Base-by-base conservation (phyloP, 2,888 invertebrate genomes). In the Miltochrista miniata region DNA sequence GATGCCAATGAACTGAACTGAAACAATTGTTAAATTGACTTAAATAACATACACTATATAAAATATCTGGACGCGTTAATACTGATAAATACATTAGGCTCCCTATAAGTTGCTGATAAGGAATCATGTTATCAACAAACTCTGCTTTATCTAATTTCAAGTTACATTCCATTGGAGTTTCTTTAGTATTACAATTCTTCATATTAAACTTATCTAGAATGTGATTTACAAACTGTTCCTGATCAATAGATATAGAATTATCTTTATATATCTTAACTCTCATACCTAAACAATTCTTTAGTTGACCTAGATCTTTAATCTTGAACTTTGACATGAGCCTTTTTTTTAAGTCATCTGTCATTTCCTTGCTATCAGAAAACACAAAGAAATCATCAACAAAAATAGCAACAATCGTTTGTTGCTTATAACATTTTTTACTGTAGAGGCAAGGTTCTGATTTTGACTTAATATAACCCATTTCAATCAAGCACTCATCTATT, bases 1-100 rank as follows among this genome's bases (percentile, higher is more conserved):
- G 52, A 1, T 37, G 34, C 51, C 55, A 68, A 41, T 65, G 61
- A 0, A 11, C n/a, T 8, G 56, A 10, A 34, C 2, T 45, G 40
- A 59, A 47, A 55, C 52, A 61, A 10, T 56, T 64, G 43, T 69
- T 67, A 38, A 62, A 71, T 24, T 67, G 61, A 42, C 66, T 64
- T 2, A 68, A 7, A 35, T 40, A 64, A 48, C 58, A 54, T 1
- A 64, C 49, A 47, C 43, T 14, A 38, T 45, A 71, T 18, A 49
- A 3, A 11, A 68, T 67, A 46, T 68, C 65, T n/a, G 64, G 66
- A 29, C 64, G 31, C 0, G 61, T 65, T 7, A 39, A 11, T 3
- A 39, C 7, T 1, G 40, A 29, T 3, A 40, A 13, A 30, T 40
- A 40, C 24, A 67, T n/a, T 2, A 40, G 10, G 13, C 30, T 40